Percentiles rank a stretch among this genome's conserved stretches.
These are phyloP conservation scores for Tympanuchus pallidicinctus DNA, from an alignment of 2,113 vertebrate species.

Conservation along the genomic window DNA sequence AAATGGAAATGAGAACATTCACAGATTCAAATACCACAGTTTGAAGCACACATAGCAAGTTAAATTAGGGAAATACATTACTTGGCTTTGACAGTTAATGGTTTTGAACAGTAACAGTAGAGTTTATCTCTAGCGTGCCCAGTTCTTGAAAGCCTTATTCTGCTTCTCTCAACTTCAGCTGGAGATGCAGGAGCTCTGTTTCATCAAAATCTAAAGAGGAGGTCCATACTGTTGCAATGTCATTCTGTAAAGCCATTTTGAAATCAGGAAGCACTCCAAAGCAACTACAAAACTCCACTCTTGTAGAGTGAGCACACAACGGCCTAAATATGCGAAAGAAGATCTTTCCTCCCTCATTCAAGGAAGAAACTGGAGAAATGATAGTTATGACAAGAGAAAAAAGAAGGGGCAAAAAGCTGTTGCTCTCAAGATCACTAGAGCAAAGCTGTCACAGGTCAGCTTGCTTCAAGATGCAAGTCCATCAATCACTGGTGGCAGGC, in stretches of 20 bases:
- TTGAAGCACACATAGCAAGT: not conserved
- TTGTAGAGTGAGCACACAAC: not conserved
- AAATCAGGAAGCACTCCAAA: not conserved
- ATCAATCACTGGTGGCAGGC: not conserved
- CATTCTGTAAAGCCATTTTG: not conserved
- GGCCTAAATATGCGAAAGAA: not conserved
- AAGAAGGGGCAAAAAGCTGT: not conserved
- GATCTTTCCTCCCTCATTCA: not conserved
- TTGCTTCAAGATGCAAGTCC: not conserved
- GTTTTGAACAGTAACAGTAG: not conserved
- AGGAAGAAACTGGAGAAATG: not conserved
- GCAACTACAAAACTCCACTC: not conserved
- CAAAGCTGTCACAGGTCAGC: not conserved
- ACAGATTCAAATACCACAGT: not conserved
- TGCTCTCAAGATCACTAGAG: not conserved
- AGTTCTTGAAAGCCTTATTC: not conserved
- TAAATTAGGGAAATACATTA: not conserved
- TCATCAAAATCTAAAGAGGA: not conserved
- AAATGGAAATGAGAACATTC: not conserved
- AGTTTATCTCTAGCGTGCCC: not conserved
- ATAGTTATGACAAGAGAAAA: not conserved
- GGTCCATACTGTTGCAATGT: not conserved
- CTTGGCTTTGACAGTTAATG: not conserved
- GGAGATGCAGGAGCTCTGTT: not conserved
- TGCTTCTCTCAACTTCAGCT: not conserved